Evolutionary conservation across 2,113 vertebrate genomes (phyloP).

Genomic region (Lepus timidus): DNA sequence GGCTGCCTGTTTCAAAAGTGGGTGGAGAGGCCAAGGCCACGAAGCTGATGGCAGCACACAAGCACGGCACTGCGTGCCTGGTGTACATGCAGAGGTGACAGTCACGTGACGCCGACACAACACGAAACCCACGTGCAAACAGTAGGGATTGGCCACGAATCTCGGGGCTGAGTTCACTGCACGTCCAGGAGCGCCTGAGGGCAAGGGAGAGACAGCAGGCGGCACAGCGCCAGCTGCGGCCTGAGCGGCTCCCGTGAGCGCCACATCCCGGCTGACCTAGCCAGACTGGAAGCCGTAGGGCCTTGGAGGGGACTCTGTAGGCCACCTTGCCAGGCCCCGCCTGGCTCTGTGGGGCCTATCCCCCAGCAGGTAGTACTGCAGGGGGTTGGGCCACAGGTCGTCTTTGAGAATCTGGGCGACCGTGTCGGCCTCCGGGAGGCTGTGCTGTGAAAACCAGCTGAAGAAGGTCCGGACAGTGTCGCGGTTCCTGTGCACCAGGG

Average conservation of each 20-base stretch:
- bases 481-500: slow-evolving; percentile 50
- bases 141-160: slow-evolving; percentile 92
- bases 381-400: slow-evolving; percentile 47
- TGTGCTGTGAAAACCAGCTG: slow-evolving; percentile 79
- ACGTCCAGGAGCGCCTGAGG: slow-evolving; percentile 91
- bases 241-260: slow-evolving; percentile 89
- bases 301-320: background rate
- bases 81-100: slow-evolving; percentile 91
- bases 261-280: slow-evolving; percentile 80
- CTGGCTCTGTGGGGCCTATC: slow-evolving; percentile 3
- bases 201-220: slow-evolving; percentile 91
- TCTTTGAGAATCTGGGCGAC: slow-evolving; percentile 77
- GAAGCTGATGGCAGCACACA: slow-evolving; percentile 89
- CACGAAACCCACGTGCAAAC: slow-evolving; percentile 93
- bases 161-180: slow-evolving; percentile 91
- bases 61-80: slow-evolving; percentile 92
- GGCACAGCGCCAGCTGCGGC: slow-evolving; percentile 88
- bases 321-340: background rate
- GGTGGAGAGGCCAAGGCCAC: slow-evolving; percentile 92
- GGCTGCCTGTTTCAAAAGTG: slow-evolving; percentile 89
- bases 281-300: slow-evolving; percentile 24
- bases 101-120: slow-evolving; percentile 92
- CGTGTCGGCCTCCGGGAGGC: slow-evolving; percentile 70
- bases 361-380: slow-evolving; percentile 52
- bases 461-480: slow-evolving; percentile 75